Percentiles rank a stretch among this genome's conserved stretches.
These are phyloP conservation scores for Mimumesa dahlbomi DNA, from an alignment of 2,888 invertebrate genomes.

Conservation along the genomic window DNA sequence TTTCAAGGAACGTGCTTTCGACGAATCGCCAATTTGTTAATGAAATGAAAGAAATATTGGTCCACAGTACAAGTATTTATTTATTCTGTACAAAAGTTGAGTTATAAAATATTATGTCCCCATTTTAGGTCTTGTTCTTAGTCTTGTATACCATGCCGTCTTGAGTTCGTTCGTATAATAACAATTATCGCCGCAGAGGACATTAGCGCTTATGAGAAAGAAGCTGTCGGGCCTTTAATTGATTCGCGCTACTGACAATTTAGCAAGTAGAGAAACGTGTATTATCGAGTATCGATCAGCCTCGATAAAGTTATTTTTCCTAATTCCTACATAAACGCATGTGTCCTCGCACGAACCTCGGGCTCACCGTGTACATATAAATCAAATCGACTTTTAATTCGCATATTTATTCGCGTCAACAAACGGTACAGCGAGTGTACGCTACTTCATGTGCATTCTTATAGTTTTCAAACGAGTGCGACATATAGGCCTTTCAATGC, in stretches of 20 bases:
- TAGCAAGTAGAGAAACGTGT: constrained; percentile 11
- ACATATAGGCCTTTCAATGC: constrained; percentile 56
- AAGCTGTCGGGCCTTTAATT: constrained; percentile 24
- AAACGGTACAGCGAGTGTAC: constrained; percentile 72
- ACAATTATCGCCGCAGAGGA: constrained; percentile 71
- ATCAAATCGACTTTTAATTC: constrained; percentile 69
- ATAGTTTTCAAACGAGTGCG: constrained; percentile 61
- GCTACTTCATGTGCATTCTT: constrained; percentile 64
- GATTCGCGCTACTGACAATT: constrained; percentile 8
- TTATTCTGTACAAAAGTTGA: constrained; percentile 79
- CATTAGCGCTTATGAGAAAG: constrained; percentile 62
- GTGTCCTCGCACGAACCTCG: constrained; percentile 57
- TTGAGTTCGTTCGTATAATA: constrained; percentile 75
- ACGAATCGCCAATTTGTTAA: constrained; percentile 49
- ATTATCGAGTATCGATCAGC: constrained; percentile 15
- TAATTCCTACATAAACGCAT: constrained; percentile 29
- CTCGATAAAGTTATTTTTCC: constrained; percentile 1
- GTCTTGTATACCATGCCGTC: constrained; percentile 77
- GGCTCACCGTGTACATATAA: constrained; percentile 71
- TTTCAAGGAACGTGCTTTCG: not conserved
- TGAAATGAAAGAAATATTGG: constrained; percentile 78
- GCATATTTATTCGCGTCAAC: constrained; percentile 69
- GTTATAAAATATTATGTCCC: constrained; percentile 79
- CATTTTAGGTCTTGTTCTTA: constrained; percentile 78
- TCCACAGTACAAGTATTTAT: constrained; percentile 79